phyloP scores from a whole-genome alignment of 2,797 vertebrate species.

The Malurus leucopterus region DNA sequence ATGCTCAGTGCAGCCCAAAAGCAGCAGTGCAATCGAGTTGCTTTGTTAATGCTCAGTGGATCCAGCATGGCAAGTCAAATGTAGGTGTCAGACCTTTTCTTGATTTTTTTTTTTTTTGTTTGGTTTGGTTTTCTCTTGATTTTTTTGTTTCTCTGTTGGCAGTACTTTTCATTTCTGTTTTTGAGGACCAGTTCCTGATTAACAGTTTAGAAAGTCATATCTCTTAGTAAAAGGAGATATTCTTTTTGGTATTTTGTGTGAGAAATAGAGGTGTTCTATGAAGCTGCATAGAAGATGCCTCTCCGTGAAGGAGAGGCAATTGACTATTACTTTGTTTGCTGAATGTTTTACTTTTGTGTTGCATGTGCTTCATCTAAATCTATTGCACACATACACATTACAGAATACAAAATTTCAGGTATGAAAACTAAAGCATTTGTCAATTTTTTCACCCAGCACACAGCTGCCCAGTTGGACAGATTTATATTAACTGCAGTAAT shows the following conservation, averaged over 20 bases:
- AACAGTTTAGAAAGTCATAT: not conserved
- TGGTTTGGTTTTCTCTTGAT: not conserved
- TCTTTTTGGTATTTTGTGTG: not conserved
- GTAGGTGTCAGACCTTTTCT: not conserved
- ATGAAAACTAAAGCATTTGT: not conserved
- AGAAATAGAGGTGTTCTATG: not conserved
- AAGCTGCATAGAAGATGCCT: not conserved
- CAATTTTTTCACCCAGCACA: conserved; percentile 62
- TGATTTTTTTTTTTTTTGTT: not conserved
- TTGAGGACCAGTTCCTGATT: not conserved
- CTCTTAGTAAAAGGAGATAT: accelerated
- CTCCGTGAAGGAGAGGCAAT: too few relatives aligned
- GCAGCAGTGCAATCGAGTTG: not conserved
- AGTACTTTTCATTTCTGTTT: not conserved
- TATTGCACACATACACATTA: not conserved
- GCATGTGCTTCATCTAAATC: not conserved
- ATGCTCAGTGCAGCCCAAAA: not conserved
- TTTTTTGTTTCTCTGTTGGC: not conserved
- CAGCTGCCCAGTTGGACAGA: conserved; percentile 83
- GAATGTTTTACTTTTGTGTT: not conserved
- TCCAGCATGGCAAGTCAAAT: not conserved
- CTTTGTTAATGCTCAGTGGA: not conserved
- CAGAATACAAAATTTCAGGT: not conserved
- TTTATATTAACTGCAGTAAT: conserved; percentile 87
- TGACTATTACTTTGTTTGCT: not conserved